Percentiles rank a stretch among this genome's conserved stretches.
These are phyloP conservation scores for Patella pellucida DNA, from an alignment of 2,888 invertebrate species.

Conservation along the genomic window DNA sequence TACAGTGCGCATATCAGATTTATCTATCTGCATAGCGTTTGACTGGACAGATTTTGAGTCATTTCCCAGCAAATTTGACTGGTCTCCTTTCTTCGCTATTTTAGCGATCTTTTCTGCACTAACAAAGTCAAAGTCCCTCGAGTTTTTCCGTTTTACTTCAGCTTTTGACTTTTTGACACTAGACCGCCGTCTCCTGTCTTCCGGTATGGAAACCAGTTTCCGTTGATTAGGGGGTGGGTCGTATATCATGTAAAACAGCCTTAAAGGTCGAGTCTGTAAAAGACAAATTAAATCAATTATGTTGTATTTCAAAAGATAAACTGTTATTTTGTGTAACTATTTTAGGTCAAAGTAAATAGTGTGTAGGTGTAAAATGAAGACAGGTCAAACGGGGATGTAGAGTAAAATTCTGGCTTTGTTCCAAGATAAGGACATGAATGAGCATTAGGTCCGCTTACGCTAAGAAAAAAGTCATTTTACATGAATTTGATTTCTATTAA, in stretches of 20 bases:
- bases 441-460: no score
- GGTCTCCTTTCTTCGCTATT: not conserved
- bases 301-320: not conserved
- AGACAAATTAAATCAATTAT: conserved; percentile 16
- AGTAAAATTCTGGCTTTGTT: no score
- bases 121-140: not conserved
- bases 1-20: not conserved
- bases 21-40: not conserved
- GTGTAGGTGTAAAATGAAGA: no score
- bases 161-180: conserved; percentile 21
- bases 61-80: not conserved
- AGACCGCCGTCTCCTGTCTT: conserved; percentile 27
- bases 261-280: conserved; percentile 77
- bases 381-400: no score
- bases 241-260: conserved; percentile 75
- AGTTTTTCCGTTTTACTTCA: conserved; percentile 16
- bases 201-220: conserved; percentile 11
- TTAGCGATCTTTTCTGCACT: not conserved
- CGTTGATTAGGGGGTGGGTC: conserved; percentile 45
- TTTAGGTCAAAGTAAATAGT: not conserved
- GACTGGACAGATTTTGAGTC: not conserved
- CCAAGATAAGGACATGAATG: no score
- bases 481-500: no score
- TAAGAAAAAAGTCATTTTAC: no score
- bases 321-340: not conserved